These are phyloP conservation scores for Tursiops truncatus DNA, from an alignment of 2,113 vertebrate species.

Conservation along the genomic window DNA sequence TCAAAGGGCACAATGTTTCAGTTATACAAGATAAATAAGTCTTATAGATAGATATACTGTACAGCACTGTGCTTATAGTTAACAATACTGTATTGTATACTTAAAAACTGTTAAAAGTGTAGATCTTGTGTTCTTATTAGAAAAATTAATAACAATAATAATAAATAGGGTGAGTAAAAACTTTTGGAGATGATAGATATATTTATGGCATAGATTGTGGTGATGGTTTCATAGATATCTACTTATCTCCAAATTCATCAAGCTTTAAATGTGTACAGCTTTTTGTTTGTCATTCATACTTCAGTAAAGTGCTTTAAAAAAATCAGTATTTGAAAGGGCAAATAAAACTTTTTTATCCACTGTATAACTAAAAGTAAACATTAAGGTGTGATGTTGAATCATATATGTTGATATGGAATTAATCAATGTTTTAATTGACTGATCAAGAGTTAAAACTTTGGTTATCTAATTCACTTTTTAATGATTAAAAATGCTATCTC, in stretches of 20 bases:
- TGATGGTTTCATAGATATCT: not conserved
- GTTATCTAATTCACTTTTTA: conserved; percentile 42
- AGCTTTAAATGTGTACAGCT: not conserved
- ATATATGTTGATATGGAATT: conserved; percentile 44
- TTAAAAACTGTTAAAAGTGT: not conserved
- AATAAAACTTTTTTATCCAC: conserved; percentile 20
- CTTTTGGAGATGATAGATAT: not conserved
- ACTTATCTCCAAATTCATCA: not conserved
- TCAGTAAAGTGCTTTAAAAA: not conserved
- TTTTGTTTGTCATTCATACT: not conserved
- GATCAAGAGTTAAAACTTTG: conserved; percentile 35
- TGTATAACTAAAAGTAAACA: conserved; percentile 3
- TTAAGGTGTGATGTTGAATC: not conserved
- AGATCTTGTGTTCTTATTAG: not conserved
- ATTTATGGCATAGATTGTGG: no score
- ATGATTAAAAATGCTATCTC: conserved; percentile 51
- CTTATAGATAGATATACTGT: not conserved
- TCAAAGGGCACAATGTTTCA: not conserved
- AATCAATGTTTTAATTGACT: not conserved
- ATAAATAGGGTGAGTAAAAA: not conserved
- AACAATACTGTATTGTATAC: not conserved
- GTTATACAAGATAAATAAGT: not conserved
- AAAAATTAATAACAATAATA: not conserved
- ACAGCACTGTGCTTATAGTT: not conserved
- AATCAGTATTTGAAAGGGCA: conserved; percentile 34